Base-by-base conservation (phyloP, 2,113 vertebrate genomes). In the Mus spicilegus region DNA sequence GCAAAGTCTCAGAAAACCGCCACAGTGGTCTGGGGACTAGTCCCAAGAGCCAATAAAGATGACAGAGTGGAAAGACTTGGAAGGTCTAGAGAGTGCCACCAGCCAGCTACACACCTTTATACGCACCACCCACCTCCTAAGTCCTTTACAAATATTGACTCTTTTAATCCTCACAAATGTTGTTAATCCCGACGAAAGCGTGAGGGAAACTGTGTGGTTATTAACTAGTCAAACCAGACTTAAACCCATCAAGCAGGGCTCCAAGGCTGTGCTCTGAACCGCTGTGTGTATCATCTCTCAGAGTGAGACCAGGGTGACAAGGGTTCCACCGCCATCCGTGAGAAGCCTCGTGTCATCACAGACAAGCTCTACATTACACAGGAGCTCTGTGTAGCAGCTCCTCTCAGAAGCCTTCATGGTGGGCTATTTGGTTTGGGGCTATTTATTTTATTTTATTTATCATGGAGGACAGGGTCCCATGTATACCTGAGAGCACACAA, bases 71-170 rank as follows among this genome's bases (percentile, higher is more conserved):
- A 28, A 81, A 76, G 9, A 19, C 24, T 33, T 67, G 69, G 54
- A 26, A 56, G 72, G 24, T 10, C 11, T 5, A 16, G 46, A 73
- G 65, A 76, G 75, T 10, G 17, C 0, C 7, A 3, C 16, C 1
- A 36, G 56, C 70, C 95, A 91, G 26, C 39, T 10, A 24, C 7
- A 26, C 69, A 26, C 69, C 36, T 86, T 7, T 67, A 24, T 51
- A n/a, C 56, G 39, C 7, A 65, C 54, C 72, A 26, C 90, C 30
- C 42, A 16, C 77, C 36, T 56, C 39, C 77, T 39, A 67, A 61
- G 26, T 39, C 91, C 93, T 93, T 87, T 77, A 42, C 67, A 81
- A 91, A 91, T 58, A 87, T 12, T 56, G 75, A 80, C 67, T 81
- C 78, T 87, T 82, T 39, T 81, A 54, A 20, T 85, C 87, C 78